phyloP scores from a whole-genome alignment of 2,797 vertebrate species.

The Pteropus rufus region DNA sequence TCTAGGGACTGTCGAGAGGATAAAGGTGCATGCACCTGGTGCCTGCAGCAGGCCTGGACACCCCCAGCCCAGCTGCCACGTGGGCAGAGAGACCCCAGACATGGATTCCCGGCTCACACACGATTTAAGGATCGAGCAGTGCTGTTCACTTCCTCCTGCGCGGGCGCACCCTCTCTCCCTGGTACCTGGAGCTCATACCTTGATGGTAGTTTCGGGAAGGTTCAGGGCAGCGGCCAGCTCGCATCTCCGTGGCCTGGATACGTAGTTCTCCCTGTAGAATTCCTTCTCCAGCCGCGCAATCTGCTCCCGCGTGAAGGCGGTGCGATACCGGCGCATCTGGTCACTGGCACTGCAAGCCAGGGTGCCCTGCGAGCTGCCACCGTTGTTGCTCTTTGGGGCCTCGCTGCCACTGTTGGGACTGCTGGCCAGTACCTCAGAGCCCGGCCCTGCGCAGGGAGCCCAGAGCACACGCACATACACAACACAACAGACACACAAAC shows the following conservation, averaged over 20 bases:
- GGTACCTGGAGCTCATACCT: slow-evolving; percentile 82
- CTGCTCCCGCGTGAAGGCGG: slow-evolving; percentile 97
- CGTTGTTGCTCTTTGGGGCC: slow-evolving; percentile 79
- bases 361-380: slow-evolving; percentile 86
- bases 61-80: not conserved
- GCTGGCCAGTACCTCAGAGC: slow-evolving; percentile 79
- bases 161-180: not conserved
- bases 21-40: not conserved
- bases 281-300: slow-evolving; percentile 97
- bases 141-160: not conserved
- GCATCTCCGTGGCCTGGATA: slow-evolving; percentile 96
- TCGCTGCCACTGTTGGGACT: slow-evolving; percentile 80
- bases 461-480: slow-evolving; percentile 56
- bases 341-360: slow-evolving; percentile 92
- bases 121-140: not conserved
- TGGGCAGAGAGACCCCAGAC: not conserved
- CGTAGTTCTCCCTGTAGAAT: slow-evolving; percentile 98
- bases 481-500: slow-evolving; percentile 23
- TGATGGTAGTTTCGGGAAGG: slow-evolving; percentile 98
- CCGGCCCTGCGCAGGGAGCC: slow-evolving; percentile 77
- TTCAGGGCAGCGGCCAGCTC: slow-evolving; percentile 96
- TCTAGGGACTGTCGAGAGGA: not conserved
- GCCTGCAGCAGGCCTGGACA: not conserved
- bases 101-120: not conserved
- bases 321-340: slow-evolving; percentile 97